These are phyloP conservation scores for Metopia argyrocephala DNA, from an alignment of 2,888 invertebrate species.

Conservation along the genomic window DNA sequence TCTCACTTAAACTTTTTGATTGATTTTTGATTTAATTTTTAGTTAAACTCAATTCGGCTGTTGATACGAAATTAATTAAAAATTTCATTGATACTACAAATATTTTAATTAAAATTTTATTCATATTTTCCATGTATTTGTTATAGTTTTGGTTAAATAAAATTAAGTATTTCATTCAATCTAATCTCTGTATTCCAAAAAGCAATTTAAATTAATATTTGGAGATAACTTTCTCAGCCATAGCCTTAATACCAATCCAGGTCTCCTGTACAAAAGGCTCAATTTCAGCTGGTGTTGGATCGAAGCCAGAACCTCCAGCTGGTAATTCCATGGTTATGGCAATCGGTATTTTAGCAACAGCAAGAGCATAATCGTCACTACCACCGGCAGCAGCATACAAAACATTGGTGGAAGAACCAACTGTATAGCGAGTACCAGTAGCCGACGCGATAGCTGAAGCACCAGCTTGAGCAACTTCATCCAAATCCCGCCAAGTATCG, in stretches of 20 bases:
- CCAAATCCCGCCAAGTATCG: constrained; percentile 76
- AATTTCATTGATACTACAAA: too few relatives aligned
- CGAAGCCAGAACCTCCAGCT: constrained; percentile 81
- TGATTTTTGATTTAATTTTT: too few relatives aligned
- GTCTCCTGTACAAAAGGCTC: constrained; percentile 81
- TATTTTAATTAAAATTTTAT: too few relatives aligned
- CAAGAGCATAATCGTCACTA: constrained; percentile 84
- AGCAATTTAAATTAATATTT: constrained; percentile 63
- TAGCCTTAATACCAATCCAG: constrained; percentile 79
- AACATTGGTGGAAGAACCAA: constrained; percentile 77
- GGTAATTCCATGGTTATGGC: constrained; percentile 84
- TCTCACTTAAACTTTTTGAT: too few relatives aligned
- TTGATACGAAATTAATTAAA: too few relatives aligned
- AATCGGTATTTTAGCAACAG: constrained; percentile 80
- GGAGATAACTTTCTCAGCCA: constrained; percentile 73
- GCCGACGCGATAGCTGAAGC: constrained; percentile 74
- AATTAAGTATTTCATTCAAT: too few relatives aligned
- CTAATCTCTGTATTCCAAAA: neutral
- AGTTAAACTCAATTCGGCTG: too few relatives aligned
- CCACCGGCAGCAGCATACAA: constrained; percentile 82
- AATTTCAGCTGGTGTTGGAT: constrained; percentile 81
- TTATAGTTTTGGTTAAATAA: too few relatives aligned
- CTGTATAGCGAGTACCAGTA: constrained; percentile 76
- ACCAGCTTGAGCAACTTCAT: constrained; percentile 76
- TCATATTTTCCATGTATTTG: too few relatives aligned